Base-by-base conservation (phyloP, 2,113 vertebrate genomes). In the Catagonus wagneri region DNA sequence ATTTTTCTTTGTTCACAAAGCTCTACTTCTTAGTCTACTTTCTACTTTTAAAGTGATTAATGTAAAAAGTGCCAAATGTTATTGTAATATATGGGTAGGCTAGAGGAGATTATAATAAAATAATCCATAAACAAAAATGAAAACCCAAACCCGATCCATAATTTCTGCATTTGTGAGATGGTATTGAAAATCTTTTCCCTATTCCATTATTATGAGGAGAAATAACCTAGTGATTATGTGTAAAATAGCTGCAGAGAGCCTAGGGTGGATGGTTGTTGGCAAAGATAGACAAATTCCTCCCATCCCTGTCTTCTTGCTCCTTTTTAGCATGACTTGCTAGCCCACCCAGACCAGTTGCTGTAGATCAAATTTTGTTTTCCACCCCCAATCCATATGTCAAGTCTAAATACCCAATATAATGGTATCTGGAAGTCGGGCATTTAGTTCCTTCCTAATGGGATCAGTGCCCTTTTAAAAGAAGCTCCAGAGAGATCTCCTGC, bases 1-100 rank as follows among this genome's bases (percentile, higher is more conserved):
- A 32, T 78, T 44, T 92, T 79, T 95, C 34, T 89, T 92, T 92
- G 80, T 68, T 95, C 17, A 56, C 25, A 78, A 72, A 89, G 4
- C 78, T 84, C 16, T 88, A 10, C 63, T 92, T 92, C 25, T 36
- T 65, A 65, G 34, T 54, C 16, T 76, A 69, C 14, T 94, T 94
- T 72, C 50, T 83, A 36, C 36, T 72, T 89, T 65, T 76, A 66
- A 76, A 83, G 39, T 91, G 83, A 61, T 89, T 88, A 83, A 79
- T 12, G 6, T 50, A 56, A 90, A 94, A 66, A 50, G 4, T 71
- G n/a, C 23, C 79, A 52, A 93, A 58, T 80, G 84, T 93, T 36
- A 61, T 78, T 89, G 72, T 79, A 88, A 65, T 22, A 17, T 68
- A 75, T 61, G 12, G 39, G 54, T 29, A 60, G 32, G 16, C 69